Evolutionary conservation across 2,113 vertebrate species (phyloP).

Genomic region (Thermophis baileyi): DNA sequence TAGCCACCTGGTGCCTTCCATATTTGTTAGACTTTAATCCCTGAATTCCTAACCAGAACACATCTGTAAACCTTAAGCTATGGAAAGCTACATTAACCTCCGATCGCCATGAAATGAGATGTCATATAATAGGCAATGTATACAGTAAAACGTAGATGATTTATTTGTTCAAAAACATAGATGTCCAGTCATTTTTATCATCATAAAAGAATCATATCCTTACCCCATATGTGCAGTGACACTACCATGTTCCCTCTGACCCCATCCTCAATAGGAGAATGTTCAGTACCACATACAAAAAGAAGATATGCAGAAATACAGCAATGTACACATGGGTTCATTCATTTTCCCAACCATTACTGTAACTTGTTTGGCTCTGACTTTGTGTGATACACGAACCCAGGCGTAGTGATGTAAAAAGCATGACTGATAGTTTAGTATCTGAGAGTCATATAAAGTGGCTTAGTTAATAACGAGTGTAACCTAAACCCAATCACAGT

Average conservation of each 20-base stretch:
- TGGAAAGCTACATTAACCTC: not conserved
- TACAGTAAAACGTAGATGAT: not conserved
- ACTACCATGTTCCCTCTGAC: not conserved
- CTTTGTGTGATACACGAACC: not conserved
- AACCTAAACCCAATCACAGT: not conserved
- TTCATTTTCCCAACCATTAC: not conserved
- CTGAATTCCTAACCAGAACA: not conserved
- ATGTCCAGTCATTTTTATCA: not conserved
- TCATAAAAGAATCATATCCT: not conserved
- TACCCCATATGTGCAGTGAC: not conserved
- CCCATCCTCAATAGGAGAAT: not conserved
- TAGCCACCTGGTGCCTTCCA: not conserved
- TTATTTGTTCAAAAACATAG: not conserved
- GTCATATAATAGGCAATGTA: not conserved
- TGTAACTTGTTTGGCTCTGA: not conserved
- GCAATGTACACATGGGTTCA: not conserved
- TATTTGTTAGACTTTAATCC: not conserved
- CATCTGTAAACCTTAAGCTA: not conserved
- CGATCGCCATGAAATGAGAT: not conserved
- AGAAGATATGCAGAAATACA: not conserved
- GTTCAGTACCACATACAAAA: not conserved
- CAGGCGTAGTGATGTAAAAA: not conserved
- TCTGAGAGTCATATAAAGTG: not conserved
- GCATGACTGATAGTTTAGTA: not conserved
- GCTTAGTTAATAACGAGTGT: not conserved